Percentiles rank a stretch among this genome's conserved stretches.
phyloP scores from a whole-genome alignment of 2,113 vertebrate species.

The Osmerus eperlanus region DNA sequence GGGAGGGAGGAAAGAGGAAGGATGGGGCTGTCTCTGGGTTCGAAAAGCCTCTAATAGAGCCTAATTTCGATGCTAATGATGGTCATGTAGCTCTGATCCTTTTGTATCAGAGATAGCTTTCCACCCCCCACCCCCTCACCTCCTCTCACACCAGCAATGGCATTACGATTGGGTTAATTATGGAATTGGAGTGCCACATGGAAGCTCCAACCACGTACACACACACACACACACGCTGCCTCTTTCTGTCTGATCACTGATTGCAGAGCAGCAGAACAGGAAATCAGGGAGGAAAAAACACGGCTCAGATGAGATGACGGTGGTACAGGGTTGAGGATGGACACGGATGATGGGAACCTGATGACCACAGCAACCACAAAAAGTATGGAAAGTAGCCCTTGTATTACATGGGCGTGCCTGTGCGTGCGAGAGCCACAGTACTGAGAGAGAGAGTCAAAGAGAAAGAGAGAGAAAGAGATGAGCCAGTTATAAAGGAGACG shows the following conservation, averaged over 20 bases:
- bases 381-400: background rate
- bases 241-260: conserved; percentile 44
- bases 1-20: background rate
- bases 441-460: too few relatives aligned
- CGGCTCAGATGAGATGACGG: background rate
- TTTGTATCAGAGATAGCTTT: conserved; percentile 69
- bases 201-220: conserved; percentile 28
- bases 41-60: conserved; percentile 33
- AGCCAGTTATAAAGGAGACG: too few relatives aligned
- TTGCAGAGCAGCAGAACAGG: conserved; percentile 27
- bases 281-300: conserved; percentile 34
- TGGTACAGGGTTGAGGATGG: too few relatives aligned
- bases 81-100: conserved; percentile 65
- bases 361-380: background rate
- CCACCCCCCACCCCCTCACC: conserved; percentile 39
- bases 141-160: conserved; percentile 43
- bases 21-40: conserved; percentile 13
- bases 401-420: background rate
- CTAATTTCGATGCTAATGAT: conserved; percentile 66
- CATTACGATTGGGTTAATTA: conserved; percentile 65
- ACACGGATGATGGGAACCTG: too few relatives aligned
- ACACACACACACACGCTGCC: background rate
- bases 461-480: too few relatives aligned
- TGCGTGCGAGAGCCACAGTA: conserved; percentile 8
- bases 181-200: conserved; percentile 34